phyloP scores from a whole-genome alignment of 2,888 invertebrate genomes.

The Parascotia fuliginaria region DNA sequence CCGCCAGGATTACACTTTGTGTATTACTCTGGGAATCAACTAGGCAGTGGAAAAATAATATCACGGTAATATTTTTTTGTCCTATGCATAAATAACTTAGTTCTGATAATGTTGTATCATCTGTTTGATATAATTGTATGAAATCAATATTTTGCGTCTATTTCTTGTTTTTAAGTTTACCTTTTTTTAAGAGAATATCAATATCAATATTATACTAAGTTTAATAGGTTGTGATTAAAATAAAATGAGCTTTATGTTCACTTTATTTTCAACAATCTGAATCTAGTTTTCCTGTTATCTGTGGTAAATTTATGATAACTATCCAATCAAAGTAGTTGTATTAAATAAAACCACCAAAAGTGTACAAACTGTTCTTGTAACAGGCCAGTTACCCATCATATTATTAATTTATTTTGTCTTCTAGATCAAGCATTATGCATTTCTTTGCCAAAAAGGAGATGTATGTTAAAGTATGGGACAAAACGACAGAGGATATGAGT shows the following conservation, averaged over 20 bases:
- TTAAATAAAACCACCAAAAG: too few species aligned
- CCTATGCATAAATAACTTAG: too few species aligned
- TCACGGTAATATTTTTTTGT: slow-evolving; percentile 77
- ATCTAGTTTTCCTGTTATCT: not conserved
- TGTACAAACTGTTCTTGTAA: too few species aligned
- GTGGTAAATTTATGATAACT: too few species aligned
- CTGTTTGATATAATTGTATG: not conserved
- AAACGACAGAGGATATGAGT: slow-evolving; percentile 90
- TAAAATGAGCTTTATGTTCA: too few species aligned
- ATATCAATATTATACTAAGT: too few species aligned
- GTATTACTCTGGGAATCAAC: slow-evolving; percentile 91
- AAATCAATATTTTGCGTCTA: slow-evolving; percentile 6
- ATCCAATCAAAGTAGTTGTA: too few species aligned
- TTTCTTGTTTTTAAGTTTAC: slow-evolving; percentile 1
- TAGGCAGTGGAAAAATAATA: slow-evolving; percentile 87
- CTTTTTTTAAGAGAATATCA: too few species aligned
- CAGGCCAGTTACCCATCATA: too few species aligned
- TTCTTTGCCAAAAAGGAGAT: slow-evolving; percentile 93
- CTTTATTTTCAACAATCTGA: too few species aligned
- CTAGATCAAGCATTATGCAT: slow-evolving; percentile 93
- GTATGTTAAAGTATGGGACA: slow-evolving; percentile 95
- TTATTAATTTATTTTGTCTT: slow-evolving; percentile 14
- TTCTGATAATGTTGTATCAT: not conserved
- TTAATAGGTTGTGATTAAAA: too few species aligned
- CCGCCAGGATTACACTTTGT: slow-evolving; percentile 98